A percentile compares a stretch with the other conserved stretches of the same genome.
Evolutionary conservation across 2,888 invertebrate species (phyloP).

Genomic region (Dicranocentrus wangi): DNA sequence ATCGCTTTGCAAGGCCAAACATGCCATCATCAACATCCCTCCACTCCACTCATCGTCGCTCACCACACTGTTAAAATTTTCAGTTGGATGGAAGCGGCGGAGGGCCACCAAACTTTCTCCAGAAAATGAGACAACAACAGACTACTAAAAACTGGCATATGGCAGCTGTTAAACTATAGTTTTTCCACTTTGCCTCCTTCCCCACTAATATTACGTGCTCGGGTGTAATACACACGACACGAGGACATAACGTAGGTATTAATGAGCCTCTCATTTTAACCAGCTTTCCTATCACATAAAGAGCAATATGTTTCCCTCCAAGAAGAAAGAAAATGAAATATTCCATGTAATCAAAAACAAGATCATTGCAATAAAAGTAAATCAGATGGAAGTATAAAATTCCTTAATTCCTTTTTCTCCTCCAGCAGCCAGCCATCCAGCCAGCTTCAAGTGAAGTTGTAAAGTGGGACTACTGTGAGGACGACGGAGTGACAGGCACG

Average conservation of each 20-base stretch:
- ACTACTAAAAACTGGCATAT: no score
- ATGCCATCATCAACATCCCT: constrained; percentile 15
- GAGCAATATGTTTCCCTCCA: constrained; percentile 21
- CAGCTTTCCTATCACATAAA: no score
- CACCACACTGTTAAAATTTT: constrained; percentile 33
- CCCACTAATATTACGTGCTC: no score
- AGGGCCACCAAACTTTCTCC: no score
- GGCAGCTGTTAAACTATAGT: no score
- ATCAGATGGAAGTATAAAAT: constrained; percentile 57
- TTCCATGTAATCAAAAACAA: constrained; percentile 48
- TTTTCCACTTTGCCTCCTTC: no score
- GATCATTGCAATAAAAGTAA: constrained; percentile 61
- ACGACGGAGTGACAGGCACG: no score
- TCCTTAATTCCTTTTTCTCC: constrained; percentile 37
- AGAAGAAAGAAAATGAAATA: constrained; percentile 29
- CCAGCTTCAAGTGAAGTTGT: neutral
- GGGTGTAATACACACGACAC: no score
- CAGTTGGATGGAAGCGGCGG: no score
- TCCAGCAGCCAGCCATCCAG: neutral
- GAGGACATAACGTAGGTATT: neutral
- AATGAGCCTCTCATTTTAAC: constrained; percentile 21
- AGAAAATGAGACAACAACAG: no score
- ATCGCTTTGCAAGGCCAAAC: constrained; percentile 51
- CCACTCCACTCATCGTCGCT: constrained; percentile 11
- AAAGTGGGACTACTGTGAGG: no score